A percentile compares a stretch with the other conserved stretches of the same genome.
Conservation (phyloP, 2,797 vertebrate genomes). For the Spinus olivaceus region DNA sequence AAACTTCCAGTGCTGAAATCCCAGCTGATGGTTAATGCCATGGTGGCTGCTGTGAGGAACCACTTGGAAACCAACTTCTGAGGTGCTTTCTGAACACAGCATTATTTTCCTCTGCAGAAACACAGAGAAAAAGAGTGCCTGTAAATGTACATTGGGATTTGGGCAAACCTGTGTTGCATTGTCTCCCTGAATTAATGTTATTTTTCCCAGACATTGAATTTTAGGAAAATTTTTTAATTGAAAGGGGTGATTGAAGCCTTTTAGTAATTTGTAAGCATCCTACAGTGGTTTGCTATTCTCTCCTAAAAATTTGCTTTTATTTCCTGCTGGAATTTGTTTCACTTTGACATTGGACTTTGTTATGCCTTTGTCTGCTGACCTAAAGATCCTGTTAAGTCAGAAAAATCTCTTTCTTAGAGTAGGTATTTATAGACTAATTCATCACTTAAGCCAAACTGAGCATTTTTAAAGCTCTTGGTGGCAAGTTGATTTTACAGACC, state of each 20-base stretch:
- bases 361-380: not conserved
- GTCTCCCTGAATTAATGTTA: not conserved
- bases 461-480: not conserved
- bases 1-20: not conserved
- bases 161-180: not conserved
- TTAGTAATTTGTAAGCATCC: not conserved
- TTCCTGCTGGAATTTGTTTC: not conserved
- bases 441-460: not conserved
- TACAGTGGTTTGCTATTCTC: not conserved
- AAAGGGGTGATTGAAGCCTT: accelerated
- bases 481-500: not conserved
- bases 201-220: not conserved
- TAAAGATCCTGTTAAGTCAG: not conserved
- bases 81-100: not conserved
- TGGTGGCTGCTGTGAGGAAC: not conserved
- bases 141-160: not conserved
- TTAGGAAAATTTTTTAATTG: not conserved
- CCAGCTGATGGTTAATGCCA: not conserved
- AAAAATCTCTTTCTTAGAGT: not conserved
- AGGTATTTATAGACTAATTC: not conserved
- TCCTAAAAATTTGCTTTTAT: not conserved
- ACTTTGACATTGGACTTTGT: not conserved
- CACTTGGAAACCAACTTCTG: not conserved
- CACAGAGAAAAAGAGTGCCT: not conserved
- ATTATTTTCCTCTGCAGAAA: not conserved